These are phyloP conservation scores for Prietella phreatophila DNA, from an alignment of 2,113 vertebrate species.

Conservation along the genomic window DNA sequence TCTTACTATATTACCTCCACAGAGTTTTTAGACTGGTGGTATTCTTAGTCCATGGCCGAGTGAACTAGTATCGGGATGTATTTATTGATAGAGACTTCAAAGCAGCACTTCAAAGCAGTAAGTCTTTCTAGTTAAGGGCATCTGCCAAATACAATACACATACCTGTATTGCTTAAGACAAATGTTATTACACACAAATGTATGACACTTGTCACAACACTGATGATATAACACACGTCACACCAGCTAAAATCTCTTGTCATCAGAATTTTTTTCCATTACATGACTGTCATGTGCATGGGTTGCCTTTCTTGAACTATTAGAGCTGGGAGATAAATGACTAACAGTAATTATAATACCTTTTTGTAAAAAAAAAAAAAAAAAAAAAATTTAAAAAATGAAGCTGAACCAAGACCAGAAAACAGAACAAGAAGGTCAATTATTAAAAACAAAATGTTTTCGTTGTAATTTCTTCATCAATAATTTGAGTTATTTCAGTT, in stretches of 20 bases:
- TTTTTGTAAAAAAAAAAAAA: background rate
- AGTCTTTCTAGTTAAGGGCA: too few species aligned
- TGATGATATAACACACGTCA: background rate
- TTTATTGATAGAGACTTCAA: too few species aligned
- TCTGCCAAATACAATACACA: too few species aligned
- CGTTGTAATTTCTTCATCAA: background rate
- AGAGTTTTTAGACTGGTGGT: too few species aligned
- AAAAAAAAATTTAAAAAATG: background rate
- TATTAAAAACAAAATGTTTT: too few species aligned
- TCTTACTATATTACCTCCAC: too few species aligned
- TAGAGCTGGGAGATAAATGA: background rate
- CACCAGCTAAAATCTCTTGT: background rate
- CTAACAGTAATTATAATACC: background rate
- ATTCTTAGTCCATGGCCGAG: too few species aligned
- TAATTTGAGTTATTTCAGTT: background rate
- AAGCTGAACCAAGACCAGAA: background rate
- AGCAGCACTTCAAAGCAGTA: too few species aligned
- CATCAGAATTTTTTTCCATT: background rate
- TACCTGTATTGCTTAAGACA: background rate
- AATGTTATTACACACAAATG: background rate
- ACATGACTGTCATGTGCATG: background rate
- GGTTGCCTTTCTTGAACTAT: background rate
- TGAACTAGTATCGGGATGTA: too few species aligned
- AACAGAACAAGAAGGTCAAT: background rate
- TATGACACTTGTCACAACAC: background rate